Conservation (phyloP, 2,797 vertebrate species). For the Sternarchorhynchus goeldii region DNA sequence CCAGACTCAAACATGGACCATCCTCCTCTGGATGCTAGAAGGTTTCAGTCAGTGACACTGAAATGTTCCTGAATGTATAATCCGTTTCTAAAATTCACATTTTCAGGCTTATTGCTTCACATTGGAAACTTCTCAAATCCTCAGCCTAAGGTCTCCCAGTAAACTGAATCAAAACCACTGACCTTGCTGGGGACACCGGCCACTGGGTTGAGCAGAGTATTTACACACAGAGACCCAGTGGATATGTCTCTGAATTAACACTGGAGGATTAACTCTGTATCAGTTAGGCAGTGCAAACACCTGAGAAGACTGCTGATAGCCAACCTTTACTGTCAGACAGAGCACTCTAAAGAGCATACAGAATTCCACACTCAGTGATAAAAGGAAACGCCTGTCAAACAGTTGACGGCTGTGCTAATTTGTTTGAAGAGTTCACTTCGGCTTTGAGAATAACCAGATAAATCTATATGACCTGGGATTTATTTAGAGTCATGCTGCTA, state of each 20-base stretch:
- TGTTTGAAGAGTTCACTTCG: slow-evolving; percentile 21
- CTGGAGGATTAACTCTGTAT: slow-evolving; percentile 6
- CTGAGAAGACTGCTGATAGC: slow-evolving; percentile 25
- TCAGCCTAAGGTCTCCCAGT: background rate
- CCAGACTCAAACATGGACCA: no score
- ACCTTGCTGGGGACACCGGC: background rate
- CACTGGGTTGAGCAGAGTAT: background rate
- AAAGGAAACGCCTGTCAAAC: slow-evolving; percentile 30
- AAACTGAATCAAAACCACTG: background rate
- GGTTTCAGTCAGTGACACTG: no score
- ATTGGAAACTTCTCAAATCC: background rate
- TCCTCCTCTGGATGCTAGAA: no score
- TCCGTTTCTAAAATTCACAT: background rate
- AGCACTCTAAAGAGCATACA: slow-evolving; percentile 2
- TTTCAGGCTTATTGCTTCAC: background rate
- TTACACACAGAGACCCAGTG: background rate
- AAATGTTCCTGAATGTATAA: background rate
- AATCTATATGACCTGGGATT: slow-evolving; percentile 25
- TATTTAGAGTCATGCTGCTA: background rate
- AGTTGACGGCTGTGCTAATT: background rate
- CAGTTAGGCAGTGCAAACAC: slow-evolving; percentile 29
- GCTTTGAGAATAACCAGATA: slow-evolving; percentile 31
- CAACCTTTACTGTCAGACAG: slow-evolving; percentile 35
- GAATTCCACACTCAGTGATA: slow-evolving; percentile 16
- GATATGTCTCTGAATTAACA: slow-evolving; percentile 3